Base-by-base conservation (phyloP, 2,113 vertebrate genomes). In the Ailurus styani region DNA sequence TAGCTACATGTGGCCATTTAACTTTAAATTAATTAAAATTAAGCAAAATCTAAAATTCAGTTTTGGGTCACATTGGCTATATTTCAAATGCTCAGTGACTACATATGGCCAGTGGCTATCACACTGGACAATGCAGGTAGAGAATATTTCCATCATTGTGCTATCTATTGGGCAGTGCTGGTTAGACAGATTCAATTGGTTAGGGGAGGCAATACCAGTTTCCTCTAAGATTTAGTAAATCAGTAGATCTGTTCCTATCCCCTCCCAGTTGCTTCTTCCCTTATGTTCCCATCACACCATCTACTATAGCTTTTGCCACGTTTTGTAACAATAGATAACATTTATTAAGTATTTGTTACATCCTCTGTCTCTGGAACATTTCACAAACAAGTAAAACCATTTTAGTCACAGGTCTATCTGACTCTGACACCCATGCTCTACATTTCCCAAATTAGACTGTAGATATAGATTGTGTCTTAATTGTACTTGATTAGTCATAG, bases 41-140 rank as follows among this genome's bases (percentile, higher is more conserved):
- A 95, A 96, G 66, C 79, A 89, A 79, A 93, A 90, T 72, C 78
- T 82, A 66, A 92, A 96, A 52, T 82, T 86, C 34, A 40, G 31
- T n/a, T 60, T 73, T 88, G 20, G 9, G n/a, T 85, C 72, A 84
- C 42, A 73, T 60, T 91, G 62, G 47, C 29, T 57, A 0, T 92
- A 52, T 87, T 83, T 87, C 81, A 95, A 52, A 73, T 77, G 40
- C 45, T 72, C n/a, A 68, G 27, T 37, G 87, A 90, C 23, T 77
- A 20, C 25, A 66, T 42, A 7, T 50, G 50, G 42, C 72, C 57
- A 77, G 15, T 79, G 17, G 81, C 64, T 62, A 55, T 83, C 5
- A 50, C n/a, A 66, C 0, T 73, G 72, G 50, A 68, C 34, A 89
- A 47, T 0, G 25, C 18, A 62, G 45, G 15, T 29, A 62, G 60